Conservation (phyloP, 1,140 invertebrate species). For the Chironomus tepperi region DNA sequence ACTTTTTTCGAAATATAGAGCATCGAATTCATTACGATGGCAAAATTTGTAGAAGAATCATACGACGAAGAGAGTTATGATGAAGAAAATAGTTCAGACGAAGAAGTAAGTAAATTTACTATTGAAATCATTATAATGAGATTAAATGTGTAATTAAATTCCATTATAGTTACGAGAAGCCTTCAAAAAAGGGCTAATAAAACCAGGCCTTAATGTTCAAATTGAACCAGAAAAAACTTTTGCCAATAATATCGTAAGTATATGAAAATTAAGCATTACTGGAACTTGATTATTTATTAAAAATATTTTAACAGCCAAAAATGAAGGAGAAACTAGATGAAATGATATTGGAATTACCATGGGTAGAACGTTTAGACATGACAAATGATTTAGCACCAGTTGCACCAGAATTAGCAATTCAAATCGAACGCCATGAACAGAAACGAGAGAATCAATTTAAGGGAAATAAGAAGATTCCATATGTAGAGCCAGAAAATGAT, state of each 20-base stretch:
- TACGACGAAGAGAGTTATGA: constrained; percentile 3
- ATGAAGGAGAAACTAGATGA: constrained; percentile 63
- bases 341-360: constrained; percentile 63
- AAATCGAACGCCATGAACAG: constrained; percentile 64
- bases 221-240: constrained; percentile 48
- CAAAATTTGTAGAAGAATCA: constrained; percentile 9
- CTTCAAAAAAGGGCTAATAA: constrained; percentile 67
- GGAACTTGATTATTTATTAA: constrained; percentile 24
- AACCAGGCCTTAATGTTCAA: constrained; percentile 71
- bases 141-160: neutral
- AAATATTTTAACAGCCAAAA: constrained; percentile 43
- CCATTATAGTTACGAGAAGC: constrained; percentile 65
- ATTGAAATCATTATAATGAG: neutral
- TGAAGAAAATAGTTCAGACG: neutral
- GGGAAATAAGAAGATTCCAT: constrained; percentile 57
- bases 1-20: neutral
- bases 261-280: constrained; percentile 6
- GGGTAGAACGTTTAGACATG: constrained; percentile 79
- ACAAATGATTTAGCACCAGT: constrained; percentile 63
- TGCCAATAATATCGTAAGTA: constrained; percentile 56
- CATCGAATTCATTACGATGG: neutral
- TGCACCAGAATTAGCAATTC: constrained; percentile 68
- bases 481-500: constrained; percentile 58
- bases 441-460: constrained; percentile 54
- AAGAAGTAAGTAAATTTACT: neutral